Evolutionary conservation across 2,888 invertebrate genomes (phyloP).

Genomic region (Apodemia zela): DNA sequence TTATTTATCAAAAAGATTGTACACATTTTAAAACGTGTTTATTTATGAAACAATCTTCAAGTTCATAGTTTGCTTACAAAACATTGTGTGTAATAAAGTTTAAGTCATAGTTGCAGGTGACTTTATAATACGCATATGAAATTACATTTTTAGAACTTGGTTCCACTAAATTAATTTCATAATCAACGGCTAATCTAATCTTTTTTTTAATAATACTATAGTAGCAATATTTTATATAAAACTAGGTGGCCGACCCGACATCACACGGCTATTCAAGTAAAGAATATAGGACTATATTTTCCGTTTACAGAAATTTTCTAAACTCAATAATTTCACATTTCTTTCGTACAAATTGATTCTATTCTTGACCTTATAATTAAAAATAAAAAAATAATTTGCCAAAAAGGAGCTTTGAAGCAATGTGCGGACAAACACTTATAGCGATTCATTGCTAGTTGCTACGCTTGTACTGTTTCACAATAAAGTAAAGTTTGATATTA

Average conservation of each 20-base stretch:
- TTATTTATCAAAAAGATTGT: too few species aligned
- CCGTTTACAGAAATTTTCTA: too few species aligned
- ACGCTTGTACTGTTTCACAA: not conserved
- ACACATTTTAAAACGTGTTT: not conserved
- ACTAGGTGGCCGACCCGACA: not conserved
- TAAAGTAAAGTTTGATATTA: too few species aligned
- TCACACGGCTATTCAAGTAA: not conserved
- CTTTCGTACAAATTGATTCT: too few species aligned
- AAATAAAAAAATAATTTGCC: too few species aligned
- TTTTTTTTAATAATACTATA: not conserved
- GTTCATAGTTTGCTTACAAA: not conserved
- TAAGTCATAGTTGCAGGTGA: constrained; percentile 3
- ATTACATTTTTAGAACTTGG: not conserved
- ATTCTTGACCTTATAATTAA: too few species aligned
- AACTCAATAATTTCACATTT: too few species aligned
- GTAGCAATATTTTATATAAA: not conserved
- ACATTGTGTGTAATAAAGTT: not conserved
- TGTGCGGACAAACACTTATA: not conserved
- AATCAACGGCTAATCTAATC: not conserved
- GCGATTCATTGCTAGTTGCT: too few species aligned
- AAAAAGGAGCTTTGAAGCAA: too few species aligned
- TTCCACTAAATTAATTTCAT: constrained; percentile 5
- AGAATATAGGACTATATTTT: too few species aligned
- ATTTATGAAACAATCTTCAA: not conserved
- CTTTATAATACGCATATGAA: not conserved